Base-by-base conservation (phyloP, 92 coral and sea anemone genomes). In the Phenganax subtilis region DNA sequence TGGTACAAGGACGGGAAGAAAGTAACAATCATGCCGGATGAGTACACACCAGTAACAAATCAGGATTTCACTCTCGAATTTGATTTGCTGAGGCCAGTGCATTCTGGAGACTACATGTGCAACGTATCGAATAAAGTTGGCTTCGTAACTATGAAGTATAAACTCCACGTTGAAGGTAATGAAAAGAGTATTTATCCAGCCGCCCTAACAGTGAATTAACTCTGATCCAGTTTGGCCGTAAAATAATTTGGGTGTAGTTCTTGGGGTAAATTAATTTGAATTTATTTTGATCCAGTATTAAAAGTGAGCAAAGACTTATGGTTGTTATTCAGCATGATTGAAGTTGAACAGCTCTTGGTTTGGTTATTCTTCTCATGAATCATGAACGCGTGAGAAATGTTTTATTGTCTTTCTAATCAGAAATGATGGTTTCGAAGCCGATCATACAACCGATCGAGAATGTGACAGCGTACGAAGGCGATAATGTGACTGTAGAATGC, bases 91-190 rank as follows among this genome's bases (percentile, higher is more conserved):
- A 88, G 89, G 27, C 98, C 97, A 0, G 28, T 55, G 15, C 93
- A 94, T 72, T 80, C 76, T 75, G 98, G 98, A 11, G 52, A 6
- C 6, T 94, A 94, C 91, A 84, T 64, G 6, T 94, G 98, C 76
- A 88, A 90, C 81, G 98, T 94, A 55, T 85, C 92, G n/a, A 94
- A 94, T 75, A 70, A 61, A 17, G 80, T 81, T 58, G 98, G 98
- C 10, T 92, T 91, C 91, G 82, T 94, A n/a, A 92, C 89, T 69
- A 85, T 88, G 68, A 72, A 92, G 0, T 94, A 90, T 72, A 67
- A 51, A 10, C 85, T 94, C 54, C 92, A 92, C 54, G 97, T 94
- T 0, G 85, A 91, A 81, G 97, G 98, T 94, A 86, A 20, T 20
- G 25, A 20, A 20, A 20, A n/a, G 79, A 82, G 11, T 16, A 29